Conservation (phyloP, 1,140 invertebrate species). For the Bombus superbus region DNA sequence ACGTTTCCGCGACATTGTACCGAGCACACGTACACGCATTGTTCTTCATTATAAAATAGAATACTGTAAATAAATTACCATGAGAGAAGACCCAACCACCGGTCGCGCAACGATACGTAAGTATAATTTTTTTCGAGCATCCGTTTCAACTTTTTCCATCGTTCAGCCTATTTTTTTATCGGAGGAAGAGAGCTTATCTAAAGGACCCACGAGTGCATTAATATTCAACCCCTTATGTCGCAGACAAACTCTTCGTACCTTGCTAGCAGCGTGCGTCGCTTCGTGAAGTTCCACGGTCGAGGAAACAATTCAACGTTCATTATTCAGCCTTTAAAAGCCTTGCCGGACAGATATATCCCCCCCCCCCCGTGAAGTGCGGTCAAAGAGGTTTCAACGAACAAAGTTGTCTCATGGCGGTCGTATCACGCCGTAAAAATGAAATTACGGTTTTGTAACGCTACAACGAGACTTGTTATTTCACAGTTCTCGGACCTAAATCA, state of each 20-base stretch:
- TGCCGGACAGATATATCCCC: not conserved
- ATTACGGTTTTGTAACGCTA: not conserved
- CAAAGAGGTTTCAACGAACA: not conserved
- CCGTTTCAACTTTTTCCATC: not conserved
- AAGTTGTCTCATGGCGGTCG: not conserved
- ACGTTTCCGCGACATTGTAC: no score
- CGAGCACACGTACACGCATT: no score
- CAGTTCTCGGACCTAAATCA: conserved; percentile 7
- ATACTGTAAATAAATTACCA: no score
- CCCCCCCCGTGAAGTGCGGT: not conserved
- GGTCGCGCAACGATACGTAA: not conserved
- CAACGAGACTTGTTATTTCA: not conserved
- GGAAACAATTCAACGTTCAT: conserved; percentile 17
- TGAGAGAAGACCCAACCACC: no score
- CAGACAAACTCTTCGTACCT: not conserved
- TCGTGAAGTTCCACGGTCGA: not conserved
- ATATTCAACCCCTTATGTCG: not conserved
- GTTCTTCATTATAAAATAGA: no score
- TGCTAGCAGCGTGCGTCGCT: not conserved
- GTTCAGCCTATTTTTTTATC: not conserved
- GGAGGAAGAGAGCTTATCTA: no score
- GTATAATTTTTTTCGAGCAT: not conserved
- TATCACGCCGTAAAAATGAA: conserved; percentile 6
- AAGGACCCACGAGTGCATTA: not conserved
- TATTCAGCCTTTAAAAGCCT: conserved; percentile 10